Base-by-base conservation (phyloP, 1,140 invertebrate genomes). In the Drosophila watanabei region DNA sequence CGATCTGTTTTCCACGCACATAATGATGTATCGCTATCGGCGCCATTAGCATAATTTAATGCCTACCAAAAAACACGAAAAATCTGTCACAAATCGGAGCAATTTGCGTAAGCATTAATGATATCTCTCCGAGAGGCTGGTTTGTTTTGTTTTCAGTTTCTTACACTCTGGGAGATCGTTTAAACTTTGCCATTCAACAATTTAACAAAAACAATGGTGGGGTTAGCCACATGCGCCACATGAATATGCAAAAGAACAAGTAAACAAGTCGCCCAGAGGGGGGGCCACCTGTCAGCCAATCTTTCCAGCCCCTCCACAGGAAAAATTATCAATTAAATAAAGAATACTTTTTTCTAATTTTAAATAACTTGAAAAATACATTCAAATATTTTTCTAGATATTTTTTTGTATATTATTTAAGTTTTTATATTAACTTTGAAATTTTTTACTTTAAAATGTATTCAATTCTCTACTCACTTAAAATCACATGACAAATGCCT, bases 41-140 rank as follows among this genome's bases (percentile, higher is more conserved):
- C 20, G 58, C 43, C 63, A 82, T 86, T 86, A 86, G 85, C 82
- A 86, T 87, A 88, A 88, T 77, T 79, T 75, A 79, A 79, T 79
- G 65, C 75, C 70, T 73, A 73, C 71, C 68, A 60, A 51, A 72
- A 72, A 45, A 62, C 39, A 54, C 48, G 24, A 24, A 52, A 70
- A 68, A 78, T 78, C 56, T 78, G 72, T 76, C 84, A 80, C 70
- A 87, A 88, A 80, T 76, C 76, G 80, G 70, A 85, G 78, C 59
- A 69, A 89, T 89, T 89, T 85, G 60, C 65, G 64, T 66, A 70
- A 79, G 73, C 65, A 18, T 33, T 54, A 18, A 45, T 52, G 24
- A 60, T 72, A 49, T 62, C 33, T 49, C 59, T 49, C 59, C 46
- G 41, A 71, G 46, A n/a, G 37, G 65, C 13, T 54, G 49, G 24